Percentiles rank a stretch among this genome's conserved stretches.
These are phyloP conservation scores for Gallinago stenura DNA, from an alignment of 2,797 vertebrate genomes.

Conservation along the genomic window DNA sequence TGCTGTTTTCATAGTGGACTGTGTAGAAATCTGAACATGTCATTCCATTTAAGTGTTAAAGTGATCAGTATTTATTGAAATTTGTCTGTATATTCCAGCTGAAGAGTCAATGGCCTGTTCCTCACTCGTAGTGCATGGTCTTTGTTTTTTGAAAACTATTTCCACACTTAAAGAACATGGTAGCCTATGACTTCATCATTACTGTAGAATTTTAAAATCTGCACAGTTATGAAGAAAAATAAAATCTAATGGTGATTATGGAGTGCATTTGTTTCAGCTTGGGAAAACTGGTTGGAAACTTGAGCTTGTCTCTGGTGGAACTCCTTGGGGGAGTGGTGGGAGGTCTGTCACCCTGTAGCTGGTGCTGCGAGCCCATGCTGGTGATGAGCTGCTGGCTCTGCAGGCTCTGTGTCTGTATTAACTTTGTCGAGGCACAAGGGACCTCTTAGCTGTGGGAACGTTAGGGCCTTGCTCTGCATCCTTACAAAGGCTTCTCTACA, in stretches of 20 bases:
- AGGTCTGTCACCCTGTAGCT: neutral
- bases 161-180: conserved; percentile 29
- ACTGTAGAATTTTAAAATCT: conserved; percentile 64
- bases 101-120: conserved; percentile 34
- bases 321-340: neutral
- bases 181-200: conserved; percentile 26
- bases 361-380: accelerated
- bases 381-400: neutral
- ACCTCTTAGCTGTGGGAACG: neutral
- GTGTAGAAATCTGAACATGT: conserved; percentile 30
- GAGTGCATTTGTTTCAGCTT: neutral
- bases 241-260: conserved; percentile 49
- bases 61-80: conserved; percentile 56
- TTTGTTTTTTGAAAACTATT: conserved; percentile 47
- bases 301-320: neutral
- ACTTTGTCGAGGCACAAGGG: neutral
- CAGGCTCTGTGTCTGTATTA: neutral
- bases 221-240: conserved; percentile 60
- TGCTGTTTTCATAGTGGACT: conserved; percentile 20
- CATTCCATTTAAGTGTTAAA: conserved; percentile 63
- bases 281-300: neutral
- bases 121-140: conserved; percentile 56
- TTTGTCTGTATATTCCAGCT: conserved; percentile 44
- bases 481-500: neutral
- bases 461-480: neutral